These are phyloP conservation scores for Unio pictorum DNA, from an alignment of 2,888 invertebrate genomes.

Conservation along the genomic window DNA sequence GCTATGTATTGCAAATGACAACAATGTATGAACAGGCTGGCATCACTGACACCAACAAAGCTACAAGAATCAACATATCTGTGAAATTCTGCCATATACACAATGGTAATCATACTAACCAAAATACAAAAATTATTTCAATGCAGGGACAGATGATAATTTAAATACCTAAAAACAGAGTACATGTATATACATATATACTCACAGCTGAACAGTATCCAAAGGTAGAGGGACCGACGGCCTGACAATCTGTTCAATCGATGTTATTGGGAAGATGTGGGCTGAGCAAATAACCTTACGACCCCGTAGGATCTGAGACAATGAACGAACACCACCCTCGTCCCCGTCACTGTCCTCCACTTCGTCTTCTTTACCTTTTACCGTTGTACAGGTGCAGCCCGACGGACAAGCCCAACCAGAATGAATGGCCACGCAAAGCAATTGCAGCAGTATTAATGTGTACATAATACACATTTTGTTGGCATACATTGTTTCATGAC, in stretches of 20 bases:
- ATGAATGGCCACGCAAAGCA: conserved; percentile 10
- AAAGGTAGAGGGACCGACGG: conserved; percentile 29
- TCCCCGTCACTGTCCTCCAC: conserved; percentile 6
- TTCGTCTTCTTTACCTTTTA: conserved; percentile 22
- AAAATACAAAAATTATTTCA: too few relatives aligned
- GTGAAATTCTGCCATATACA: too few relatives aligned
- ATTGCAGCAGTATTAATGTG: conserved; percentile 28
- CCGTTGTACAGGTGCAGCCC: conserved; percentile 30
- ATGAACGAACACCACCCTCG: conserved; percentile 3
- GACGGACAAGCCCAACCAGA: conserved; percentile 18
- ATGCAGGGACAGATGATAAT: too few relatives aligned
- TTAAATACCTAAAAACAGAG: too few relatives aligned
- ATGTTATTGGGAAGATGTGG: conserved; percentile 41
- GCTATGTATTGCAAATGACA: too few relatives aligned
- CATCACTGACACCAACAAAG: too few relatives aligned
- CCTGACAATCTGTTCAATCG: conserved; percentile 34
- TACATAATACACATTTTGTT: conserved; percentile 30
- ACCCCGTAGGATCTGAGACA: conserved; percentile 26
- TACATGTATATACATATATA: conserved; percentile 10
- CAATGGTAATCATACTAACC: too few relatives aligned
- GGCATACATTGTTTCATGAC: conserved; percentile 15
- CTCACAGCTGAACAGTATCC: conserved; percentile 56
- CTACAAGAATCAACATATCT: too few relatives aligned
- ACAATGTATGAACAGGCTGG: too few relatives aligned
- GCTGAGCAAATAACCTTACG: conserved; percentile 50